Conservation (phyloP, 2,888 invertebrate species). For the Pycnomerus fuliginosus region DNA sequence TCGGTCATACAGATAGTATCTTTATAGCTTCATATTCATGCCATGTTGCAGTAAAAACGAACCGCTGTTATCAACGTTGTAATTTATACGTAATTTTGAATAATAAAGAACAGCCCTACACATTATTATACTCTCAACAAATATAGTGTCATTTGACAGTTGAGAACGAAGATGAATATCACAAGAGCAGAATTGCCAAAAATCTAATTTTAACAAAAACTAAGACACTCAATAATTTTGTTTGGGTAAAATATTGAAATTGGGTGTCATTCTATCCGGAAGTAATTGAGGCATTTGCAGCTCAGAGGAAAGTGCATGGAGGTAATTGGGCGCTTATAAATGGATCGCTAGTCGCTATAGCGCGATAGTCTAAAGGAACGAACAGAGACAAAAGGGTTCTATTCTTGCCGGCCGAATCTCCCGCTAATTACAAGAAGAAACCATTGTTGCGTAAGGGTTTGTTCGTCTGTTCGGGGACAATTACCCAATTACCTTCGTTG, state of each 20-base stretch:
- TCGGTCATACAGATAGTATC: slow-evolving; percentile 24
- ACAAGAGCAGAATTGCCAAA: too few relatives aligned
- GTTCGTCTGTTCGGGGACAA: slow-evolving; percentile 44
- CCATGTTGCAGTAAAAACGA: slow-evolving; percentile 24
- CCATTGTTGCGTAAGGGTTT: slow-evolving; percentile 45
- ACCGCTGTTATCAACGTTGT: slow-evolving; percentile 23
- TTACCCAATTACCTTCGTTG: slow-evolving; percentile 42
- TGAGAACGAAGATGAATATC: too few relatives aligned
- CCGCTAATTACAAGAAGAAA: slow-evolving; percentile 47
- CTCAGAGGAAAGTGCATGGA: slow-evolving; percentile 24
- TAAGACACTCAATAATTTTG: slow-evolving; percentile 1
- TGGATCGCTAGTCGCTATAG: slow-evolving; percentile 32
- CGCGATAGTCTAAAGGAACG: slow-evolving; percentile 3
- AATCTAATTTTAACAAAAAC: too few relatives aligned
- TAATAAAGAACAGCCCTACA: too few relatives aligned
- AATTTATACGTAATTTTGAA: slow-evolving; percentile 22
- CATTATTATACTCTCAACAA: too few relatives aligned
- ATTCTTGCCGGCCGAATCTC: slow-evolving; percentile 41
- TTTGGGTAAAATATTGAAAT: too few relatives aligned
- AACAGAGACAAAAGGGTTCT: slow-evolving; percentile 30
- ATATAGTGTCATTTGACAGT: too few relatives aligned
- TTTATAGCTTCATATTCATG: slow-evolving; percentile 27
- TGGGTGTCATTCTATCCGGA: neutral
- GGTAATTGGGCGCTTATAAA: slow-evolving; percentile 38
- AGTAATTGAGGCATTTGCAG: neutral